Evolutionary conservation across 2,888 invertebrate genomes (phyloP), one percentile per base, ranked within the genome.

Genomic region (Drosophila macrospina): DNA sequence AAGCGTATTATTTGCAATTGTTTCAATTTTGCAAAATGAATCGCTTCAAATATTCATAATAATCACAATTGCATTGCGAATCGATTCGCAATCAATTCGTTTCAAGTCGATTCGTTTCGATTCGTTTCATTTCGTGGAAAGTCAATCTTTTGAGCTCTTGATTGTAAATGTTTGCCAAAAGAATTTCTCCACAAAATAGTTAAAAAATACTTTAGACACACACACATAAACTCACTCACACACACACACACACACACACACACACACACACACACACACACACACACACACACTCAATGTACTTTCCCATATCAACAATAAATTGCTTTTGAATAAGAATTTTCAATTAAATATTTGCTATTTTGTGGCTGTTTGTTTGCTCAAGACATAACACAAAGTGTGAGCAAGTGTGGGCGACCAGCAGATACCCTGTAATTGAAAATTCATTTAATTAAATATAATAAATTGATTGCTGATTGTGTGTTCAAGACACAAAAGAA

Each of bases 151-250:
- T 50, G 32, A 24, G 11, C 26, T 10, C 2, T 13, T 24, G 8
- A 44, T 39, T 47, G 32, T 1, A n/a, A 6, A 30, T 50, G 16
- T 32, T 16, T 26, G 24, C 36, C 50, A 42, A 51, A 55, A 55
- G 7, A 20, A 56, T 69, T 74, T 60, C 1, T n/a, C 45, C 69
- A 34, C 60, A 74, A 47, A 41, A 28, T 51, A 39, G 52, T 36
- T 42, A 34, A 55, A 47, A 41, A 36, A 39, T 26, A 7, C n/a
- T 4, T 45, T 6, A 26, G 6, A 26, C 4, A 26, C 7, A 6
- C 7, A 5, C 7, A 26, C 26, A 26, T 6, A 26, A n/a, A n/a
- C n/a, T n/a, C n/a, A n/a, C n/a, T n/a, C n/a, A n/a, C n/a, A n/a
- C n/a, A n/a, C n/a, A n/a, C 4, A 7, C 8, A 28, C 28, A 28